A percentile compares a stretch with the other conserved stretches of the same genome.
phyloP scores from a whole-genome alignment of 2,113 vertebrate genomes.

The Platysternon megacephalum region DNA sequence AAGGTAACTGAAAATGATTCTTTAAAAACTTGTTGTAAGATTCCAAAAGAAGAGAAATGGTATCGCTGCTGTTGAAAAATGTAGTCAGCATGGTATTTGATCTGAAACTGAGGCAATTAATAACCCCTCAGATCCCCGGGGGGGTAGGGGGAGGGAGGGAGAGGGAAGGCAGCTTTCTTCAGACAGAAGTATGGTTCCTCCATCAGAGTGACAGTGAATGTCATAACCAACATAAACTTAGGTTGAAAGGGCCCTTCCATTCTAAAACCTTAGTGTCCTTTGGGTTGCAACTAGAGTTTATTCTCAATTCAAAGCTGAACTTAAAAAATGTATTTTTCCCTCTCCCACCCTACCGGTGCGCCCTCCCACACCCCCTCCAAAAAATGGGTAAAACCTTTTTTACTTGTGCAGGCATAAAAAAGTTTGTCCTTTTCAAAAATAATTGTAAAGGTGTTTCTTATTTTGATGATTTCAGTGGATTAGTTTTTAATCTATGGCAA shows the following conservation, averaged over 20 bases:
- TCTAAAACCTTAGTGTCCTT: not conserved
- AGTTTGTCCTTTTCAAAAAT: not conserved
- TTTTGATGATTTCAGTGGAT: not conserved
- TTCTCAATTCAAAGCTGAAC: not conserved
- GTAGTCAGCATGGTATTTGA: not conserved
- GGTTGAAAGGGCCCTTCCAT: not conserved
- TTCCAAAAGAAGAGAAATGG: not conserved
- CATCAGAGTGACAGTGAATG: not conserved
- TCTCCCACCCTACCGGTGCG: not conserved
- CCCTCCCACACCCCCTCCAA: no score
- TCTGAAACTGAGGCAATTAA: not conserved
- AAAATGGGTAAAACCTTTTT: not conserved
- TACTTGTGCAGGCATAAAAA: not conserved
- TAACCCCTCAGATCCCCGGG: not conserved
- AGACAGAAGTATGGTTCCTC: not conserved
- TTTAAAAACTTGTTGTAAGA: not conserved
- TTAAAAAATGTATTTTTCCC: not conserved
- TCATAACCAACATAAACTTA: not conserved
- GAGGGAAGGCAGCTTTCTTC: not conserved
- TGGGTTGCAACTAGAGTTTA: not conserved
- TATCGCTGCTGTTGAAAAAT: not conserved
- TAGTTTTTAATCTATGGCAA: not conserved
- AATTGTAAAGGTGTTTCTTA: not conserved
- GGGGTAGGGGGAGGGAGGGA: no score
- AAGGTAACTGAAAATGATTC: not conserved